Percentiles rank a stretch among this genome's conserved stretches.
Conservation (phyloP, 2,888 invertebrate genomes). For the Drosophila recens region DNA sequence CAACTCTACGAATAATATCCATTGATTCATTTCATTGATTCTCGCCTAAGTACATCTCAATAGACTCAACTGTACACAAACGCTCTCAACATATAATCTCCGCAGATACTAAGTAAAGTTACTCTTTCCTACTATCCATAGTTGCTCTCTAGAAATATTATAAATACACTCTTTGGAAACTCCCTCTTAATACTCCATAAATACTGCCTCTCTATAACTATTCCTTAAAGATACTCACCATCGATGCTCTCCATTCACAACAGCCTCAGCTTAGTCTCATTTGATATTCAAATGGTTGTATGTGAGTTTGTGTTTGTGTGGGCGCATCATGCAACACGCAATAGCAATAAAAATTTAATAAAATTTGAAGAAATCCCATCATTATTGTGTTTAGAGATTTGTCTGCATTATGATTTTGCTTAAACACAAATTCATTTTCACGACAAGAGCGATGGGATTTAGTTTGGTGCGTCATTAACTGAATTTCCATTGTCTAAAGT, state of each 20-base stretch:
- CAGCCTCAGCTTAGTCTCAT: not conserved
- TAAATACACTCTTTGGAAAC: too few relatives aligned
- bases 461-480: conserved; percentile 42
- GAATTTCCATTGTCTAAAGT: conserved; percentile 39
- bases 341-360: conserved; percentile 21
- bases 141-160: not conserved
- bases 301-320: not conserved
- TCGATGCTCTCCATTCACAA: not conserved
- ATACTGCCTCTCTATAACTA: not conserved
- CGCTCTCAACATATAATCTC: not conserved
- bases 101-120: too few relatives aligned
- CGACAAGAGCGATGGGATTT: conserved; percentile 27
- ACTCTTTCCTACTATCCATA: too few relatives aligned
- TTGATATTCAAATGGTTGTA: conserved; percentile 5
- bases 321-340: conserved; percentile 29
- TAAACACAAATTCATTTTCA: conserved; percentile 40
- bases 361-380: conserved; percentile 15
- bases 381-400: conserved; percentile 16
- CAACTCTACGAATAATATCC: not conserved
- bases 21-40: not conserved
- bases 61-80: not conserved
- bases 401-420: conserved; percentile 15
- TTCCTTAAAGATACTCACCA: not conserved
- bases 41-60: not conserved
- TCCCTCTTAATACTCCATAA: not conserved